Percentiles rank a stretch among this genome's conserved stretches.
phyloP scores from a whole-genome alignment of 2,113 vertebrate species.

The Cyanoliseus patagonus region DNA sequence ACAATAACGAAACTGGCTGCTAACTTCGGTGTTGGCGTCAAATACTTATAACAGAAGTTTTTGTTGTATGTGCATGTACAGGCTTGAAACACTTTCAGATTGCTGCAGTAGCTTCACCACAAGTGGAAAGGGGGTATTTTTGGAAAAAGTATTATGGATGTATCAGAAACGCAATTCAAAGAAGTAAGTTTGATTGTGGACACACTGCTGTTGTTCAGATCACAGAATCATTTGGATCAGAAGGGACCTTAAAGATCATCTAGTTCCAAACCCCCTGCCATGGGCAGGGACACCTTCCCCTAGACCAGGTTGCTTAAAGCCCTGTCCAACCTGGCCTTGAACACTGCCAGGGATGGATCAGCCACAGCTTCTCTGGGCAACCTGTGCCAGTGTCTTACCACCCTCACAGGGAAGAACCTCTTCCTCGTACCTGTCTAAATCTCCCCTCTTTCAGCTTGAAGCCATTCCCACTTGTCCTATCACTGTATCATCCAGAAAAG shows the following conservation, averaged over 20 bases:
- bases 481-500: background rate
- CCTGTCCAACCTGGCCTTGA: background rate
- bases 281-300: background rate
- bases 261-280: background rate
- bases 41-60: too few relatives aligned
- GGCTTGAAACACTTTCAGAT: background rate
- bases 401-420: background rate
- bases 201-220: background rate
- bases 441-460: background rate
- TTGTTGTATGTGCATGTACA: fast-evolving
- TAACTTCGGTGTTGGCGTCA: too few relatives aligned
- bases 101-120: background rate
- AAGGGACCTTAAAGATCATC: background rate
- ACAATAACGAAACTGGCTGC: too few relatives aligned
- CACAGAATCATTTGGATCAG: background rate
- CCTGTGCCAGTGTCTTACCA: background rate
- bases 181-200: background rate
- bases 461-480: background rate
- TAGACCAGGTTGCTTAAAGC: background rate
- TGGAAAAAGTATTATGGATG: background rate
- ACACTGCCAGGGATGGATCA: background rate
- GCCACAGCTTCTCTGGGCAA: background rate
- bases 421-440: background rate
- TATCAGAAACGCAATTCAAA: background rate
- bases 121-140: background rate